Base-by-base conservation (phyloP, 1,140 invertebrate genomes). In the Chlorops oryzae region DNA sequence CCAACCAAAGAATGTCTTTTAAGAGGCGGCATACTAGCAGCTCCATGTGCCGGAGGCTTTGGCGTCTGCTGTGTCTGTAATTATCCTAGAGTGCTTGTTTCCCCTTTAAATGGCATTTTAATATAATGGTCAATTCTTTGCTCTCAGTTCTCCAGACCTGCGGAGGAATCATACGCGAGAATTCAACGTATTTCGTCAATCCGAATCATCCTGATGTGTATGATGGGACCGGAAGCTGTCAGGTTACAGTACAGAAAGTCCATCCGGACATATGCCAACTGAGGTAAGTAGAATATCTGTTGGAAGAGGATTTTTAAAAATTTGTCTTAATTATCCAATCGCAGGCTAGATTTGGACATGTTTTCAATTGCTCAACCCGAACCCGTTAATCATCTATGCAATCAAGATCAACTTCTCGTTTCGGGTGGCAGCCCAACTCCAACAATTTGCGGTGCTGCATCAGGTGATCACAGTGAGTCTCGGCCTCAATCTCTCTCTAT, bases 121-220 rank as follows among this genome's bases (percentile, higher is more conserved):
- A n/a, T n/a, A n/a, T n/a, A n/a, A n/a, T n/a, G n/a, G 44, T 32
- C 28, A 32, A 9, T 44, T 34, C 24, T 21, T 39, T 20, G 3
- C 39, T 52, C 42, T 4, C 61, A 90, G 88, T 89, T 65, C 79
- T 86, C 52, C 79, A 80, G 18, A 81, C 83, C 1, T 92, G 89
- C 56, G 87, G 87, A 0, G 82, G 82, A 25, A 80, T 79, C 3
- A 85, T 85, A 1, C 75, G 77, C 15, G 83, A 89, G 62, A 92
- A 92, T 65, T 83, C 84, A 5, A 90, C 88, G 0, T 88, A 89
- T 62, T 92, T 92, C 60, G 86, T 90, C 5, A 90, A 90, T 66
- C 76, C 76, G 10, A 85, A 84, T 50, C 90, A 87, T 73, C 88
- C 88, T 2, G 79, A 80, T 9, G 63, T 77, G 1, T 88, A 81